A percentile compares a stretch with the other conserved stretches of the same genome.
These are phyloP conservation scores for fruit fly (Drosophila melanogaster) DNA, from an alignment of 1,140 invertebrate species.

Conservation along the genomic window DNA sequence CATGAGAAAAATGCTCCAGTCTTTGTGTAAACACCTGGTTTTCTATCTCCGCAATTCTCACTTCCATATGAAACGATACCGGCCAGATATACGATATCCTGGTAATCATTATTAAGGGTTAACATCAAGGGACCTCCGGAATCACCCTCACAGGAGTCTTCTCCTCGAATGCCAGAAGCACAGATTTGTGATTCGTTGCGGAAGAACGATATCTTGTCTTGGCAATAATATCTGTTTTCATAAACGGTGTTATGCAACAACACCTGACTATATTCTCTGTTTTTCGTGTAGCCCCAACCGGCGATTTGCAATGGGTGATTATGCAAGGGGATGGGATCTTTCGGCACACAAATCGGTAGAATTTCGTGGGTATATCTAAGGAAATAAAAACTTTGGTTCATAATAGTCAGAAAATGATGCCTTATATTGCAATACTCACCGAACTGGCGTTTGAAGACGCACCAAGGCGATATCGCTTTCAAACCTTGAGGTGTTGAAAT, in stretches of 20 bases:
- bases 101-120: background rate
- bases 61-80: slow-evolving; percentile 91
- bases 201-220: background rate
- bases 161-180: slow-evolving; percentile 87
- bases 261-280: slow-evolving; percentile 82
- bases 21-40: slow-evolving; percentile 90
- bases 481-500: slow-evolving; percentile 86
- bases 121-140: slow-evolving; percentile 89
- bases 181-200: slow-evolving; percentile 86
- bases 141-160: slow-evolving; percentile 89
- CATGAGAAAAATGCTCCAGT: slow-evolving; percentile 88
- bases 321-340: slow-evolving; percentile 28
- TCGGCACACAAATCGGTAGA: slow-evolving; percentile 92
- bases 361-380: slow-evolving; percentile 87
- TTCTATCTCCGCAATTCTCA: slow-evolving; percentile 87
- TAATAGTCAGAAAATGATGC: background rate
- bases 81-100: slow-evolving; percentile 70
- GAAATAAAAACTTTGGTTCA: background rate
- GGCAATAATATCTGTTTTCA: background rate
- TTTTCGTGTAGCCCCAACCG: slow-evolving; percentile 93
- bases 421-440: slow-evolving; percentile 1
- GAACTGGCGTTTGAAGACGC: slow-evolving; percentile 86
- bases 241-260: slow-evolving; percentile 40
- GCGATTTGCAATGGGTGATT: slow-evolving; percentile 86
- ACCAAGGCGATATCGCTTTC: slow-evolving; percentile 91